Base-by-base conservation (phyloP, 2,888 invertebrate species). In the Cantharis flavilabris region DNA sequence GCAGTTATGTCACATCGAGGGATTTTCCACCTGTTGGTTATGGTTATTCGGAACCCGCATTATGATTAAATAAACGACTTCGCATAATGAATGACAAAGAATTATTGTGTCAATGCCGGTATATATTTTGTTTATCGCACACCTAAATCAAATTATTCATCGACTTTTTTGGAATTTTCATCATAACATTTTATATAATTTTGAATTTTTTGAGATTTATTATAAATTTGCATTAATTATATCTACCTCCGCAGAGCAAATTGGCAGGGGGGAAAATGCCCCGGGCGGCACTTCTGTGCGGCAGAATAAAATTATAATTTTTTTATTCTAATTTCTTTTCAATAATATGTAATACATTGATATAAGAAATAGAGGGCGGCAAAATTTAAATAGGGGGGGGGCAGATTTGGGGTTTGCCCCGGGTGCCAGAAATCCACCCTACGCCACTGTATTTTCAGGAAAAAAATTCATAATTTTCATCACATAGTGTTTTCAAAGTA, bases 71-170 rank as follows among this genome's bases (percentile, higher is more conserved):
- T 67, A 67, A 67, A n/a, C 9, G 20, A 67, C 20, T 67, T 23
- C 23, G 49, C 23, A 67, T 67, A 67, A 67, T 26, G 23, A 67
- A 14, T n/a, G 20, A 67, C 20, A n/a, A 33, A 67, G n/a, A 23
- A 67, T 23, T 67, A 67, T 67, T 67, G 65, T 67, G 65, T 67
- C 65, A 67, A 67, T 67, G 65, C 26, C 65, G 65, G 20, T 23
- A 67, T 67, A 67, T 20, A 67, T 67, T 67, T 67, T 67, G 3
- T 67, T 67, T 67, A 67, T 67, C 65, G 26, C 20, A 67, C n/a
- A 67, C 9, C 2, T n/a, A n/a, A n/a, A 49, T 49, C n/a, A n/a
- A 49, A 49, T 49, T 49, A 49, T 49, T 49, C 49, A 49, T 49
- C n/a, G 49, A 49, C 49, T 49, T n/a, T 33, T 49, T 49, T 49